phyloP scores from a whole-genome alignment of 2,113 vertebrate species.

The Engystomops pustulosus region DNA sequence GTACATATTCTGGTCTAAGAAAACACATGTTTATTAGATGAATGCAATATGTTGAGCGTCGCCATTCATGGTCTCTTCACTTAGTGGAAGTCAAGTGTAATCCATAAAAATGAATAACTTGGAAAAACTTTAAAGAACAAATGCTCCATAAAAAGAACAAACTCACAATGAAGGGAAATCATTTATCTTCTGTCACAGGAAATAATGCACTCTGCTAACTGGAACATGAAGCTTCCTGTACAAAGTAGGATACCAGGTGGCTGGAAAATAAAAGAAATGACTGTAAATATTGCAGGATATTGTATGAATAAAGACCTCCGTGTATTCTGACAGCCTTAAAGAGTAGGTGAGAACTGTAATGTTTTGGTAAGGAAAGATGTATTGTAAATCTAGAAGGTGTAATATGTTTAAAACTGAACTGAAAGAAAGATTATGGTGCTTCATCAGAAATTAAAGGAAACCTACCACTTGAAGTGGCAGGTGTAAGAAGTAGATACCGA shows the following conservation, averaged over 20 bases:
- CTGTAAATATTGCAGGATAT: background rate
- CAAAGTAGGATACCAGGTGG: constrained; percentile 3
- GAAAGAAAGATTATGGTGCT: too few species aligned
- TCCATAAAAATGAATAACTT: constrained; percentile 13
- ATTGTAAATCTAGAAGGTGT: background rate
- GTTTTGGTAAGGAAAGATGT: background rate
- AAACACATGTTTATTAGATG: background rate
- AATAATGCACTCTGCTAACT: constrained; percentile 27
- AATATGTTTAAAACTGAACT: background rate
- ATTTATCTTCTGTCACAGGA: constrained; percentile 50
- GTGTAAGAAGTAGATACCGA: too few species aligned
- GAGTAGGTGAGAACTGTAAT: background rate
- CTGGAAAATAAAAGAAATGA: background rate
- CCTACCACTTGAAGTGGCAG: too few species aligned
- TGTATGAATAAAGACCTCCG: background rate
- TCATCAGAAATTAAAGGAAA: too few species aligned
- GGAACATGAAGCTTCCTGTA: constrained; percentile 27
- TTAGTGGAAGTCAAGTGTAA: constrained; percentile 29
- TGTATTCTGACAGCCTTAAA: background rate
- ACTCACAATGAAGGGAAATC: constrained; percentile 44
- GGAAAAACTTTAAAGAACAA: constrained; percentile 28
- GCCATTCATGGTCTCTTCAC: background rate
- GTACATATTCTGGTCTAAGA: too few species aligned
- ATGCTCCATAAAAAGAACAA: constrained; percentile 28
- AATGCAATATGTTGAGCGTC: background rate